Percentiles rank a stretch among this genome's conserved stretches.
These are phyloP conservation scores for Delichon dasypus DNA, from an alignment of 2,797 vertebrate species.

Conservation along the genomic window DNA sequence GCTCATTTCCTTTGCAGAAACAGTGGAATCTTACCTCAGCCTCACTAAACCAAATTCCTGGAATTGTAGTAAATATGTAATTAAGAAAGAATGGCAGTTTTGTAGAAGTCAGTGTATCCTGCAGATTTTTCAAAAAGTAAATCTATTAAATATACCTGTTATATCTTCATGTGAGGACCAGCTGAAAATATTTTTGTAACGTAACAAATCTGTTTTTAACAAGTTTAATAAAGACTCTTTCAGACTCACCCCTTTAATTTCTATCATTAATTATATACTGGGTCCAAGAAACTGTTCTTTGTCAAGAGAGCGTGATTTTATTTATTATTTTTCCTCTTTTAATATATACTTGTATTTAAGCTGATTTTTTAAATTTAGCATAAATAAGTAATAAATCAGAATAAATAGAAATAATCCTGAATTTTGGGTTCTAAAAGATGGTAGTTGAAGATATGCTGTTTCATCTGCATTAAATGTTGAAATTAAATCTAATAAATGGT, in stretches of 20 bases:
- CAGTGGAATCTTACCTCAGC: neutral
- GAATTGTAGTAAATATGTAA: neutral
- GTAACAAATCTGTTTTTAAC: neutral
- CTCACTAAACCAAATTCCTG: neutral
- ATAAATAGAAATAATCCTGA: neutral
- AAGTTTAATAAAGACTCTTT: neutral
- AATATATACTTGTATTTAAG: neutral
- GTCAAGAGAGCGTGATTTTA: neutral
- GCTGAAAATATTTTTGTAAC: neutral
- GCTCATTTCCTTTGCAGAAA: neutral
- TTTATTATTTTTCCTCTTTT: neutral
- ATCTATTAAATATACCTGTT: accelerated
- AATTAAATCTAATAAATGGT: neutral
- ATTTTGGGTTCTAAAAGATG: neutral
- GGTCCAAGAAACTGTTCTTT: neutral
- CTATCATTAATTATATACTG: neutral
- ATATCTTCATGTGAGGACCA: neutral
- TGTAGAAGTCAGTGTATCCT: neutral
- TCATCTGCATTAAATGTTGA: neutral
- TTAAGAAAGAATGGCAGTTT: neutral
- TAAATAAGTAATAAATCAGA: neutral
- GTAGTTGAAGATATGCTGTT: neutral
- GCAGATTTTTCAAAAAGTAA: neutral
- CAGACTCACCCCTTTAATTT: neutral
- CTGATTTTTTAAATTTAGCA: too few relatives aligned